Evolutionary conservation across 2,113 vertebrate species (phyloP).

Genomic region (Tyrannus savana): DNA sequence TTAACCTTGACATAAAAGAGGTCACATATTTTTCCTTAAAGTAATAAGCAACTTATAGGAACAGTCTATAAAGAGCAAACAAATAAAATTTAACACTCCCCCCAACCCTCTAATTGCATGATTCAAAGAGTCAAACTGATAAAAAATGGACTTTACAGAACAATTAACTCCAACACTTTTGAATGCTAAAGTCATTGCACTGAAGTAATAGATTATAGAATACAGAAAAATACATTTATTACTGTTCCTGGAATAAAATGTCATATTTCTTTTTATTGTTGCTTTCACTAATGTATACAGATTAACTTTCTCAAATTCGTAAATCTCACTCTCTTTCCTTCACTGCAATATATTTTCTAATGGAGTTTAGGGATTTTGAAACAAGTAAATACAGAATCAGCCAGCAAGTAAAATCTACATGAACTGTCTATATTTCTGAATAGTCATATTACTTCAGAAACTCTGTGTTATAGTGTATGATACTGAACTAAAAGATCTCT

Average conservation of each 20-base stretch:
- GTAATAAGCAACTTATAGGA: neutral
- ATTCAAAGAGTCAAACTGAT: slow-evolving; percentile 23
- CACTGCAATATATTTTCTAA: slow-evolving; percentile 17
- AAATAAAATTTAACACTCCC: neutral
- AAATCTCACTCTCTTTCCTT: neutral
- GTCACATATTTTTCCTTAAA: slow-evolving; percentile 11
- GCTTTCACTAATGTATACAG: slow-evolving; percentile 32
- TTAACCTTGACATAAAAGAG: neutral
- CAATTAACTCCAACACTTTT: slow-evolving; percentile 14
- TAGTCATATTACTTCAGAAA: neutral
- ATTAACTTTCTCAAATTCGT: slow-evolving; percentile 1
- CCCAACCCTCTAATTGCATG: neutral
- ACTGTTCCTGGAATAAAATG: slow-evolving; percentile 26
- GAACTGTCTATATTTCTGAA: slow-evolving; percentile 31
- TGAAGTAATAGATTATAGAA: neutral
- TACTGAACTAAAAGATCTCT: neutral
- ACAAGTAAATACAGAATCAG: neutral
- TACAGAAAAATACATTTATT: neutral
- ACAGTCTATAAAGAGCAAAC: neutral
- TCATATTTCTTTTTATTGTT: neutral
- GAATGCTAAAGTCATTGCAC: neutral
- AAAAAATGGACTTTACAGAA: neutral
- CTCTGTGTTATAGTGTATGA: neutral
- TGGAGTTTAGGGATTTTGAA: slow-evolving; percentile 32
- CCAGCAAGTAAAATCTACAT: neutral